Base-by-base conservation (phyloP, 2,797 vertebrate genomes). In the Enteromius fasciolatus region DNA sequence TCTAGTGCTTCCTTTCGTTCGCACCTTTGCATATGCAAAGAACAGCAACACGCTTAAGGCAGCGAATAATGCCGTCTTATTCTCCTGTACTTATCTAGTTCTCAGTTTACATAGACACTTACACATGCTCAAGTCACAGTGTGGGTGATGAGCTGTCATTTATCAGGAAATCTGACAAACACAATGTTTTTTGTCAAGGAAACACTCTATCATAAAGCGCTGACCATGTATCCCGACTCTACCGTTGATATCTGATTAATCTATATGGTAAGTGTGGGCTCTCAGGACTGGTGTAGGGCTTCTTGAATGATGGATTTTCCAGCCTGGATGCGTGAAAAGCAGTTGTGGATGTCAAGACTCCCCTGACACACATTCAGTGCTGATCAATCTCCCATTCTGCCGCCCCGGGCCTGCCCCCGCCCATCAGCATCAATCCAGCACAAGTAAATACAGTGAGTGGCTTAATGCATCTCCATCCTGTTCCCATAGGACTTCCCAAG, bases 371-470 rank as follows among this genome's bases (percentile, higher is more conserved):
- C 89, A 87, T 94, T 92, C 92, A 84, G 74, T 75, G 10, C 90
- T 92, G 91, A 94, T 94, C 93, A 94, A 93, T 93, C 92, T 91
- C 90, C 88, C 88, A 91, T 92, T 90, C 87, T 87, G 85, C 89
- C 86, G 77, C 79, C 86, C 44, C 23, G 4, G 31, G 41, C 78
- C 88, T 90, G 91, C 91, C 90, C 87, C 89, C 87, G 78, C 89
- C 86, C 89, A 92, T 92, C 93, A 91, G 87, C 91, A 90, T 93
- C 93, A 91, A 87, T 91, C 90, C 88, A 82, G 78, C 86, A 88
- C 89, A 84, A 89, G 91, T 92, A 92, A 92, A 91, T 93, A 93
- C 91, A 91, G 90, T 86, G 89, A 92, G 91, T 90, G 91, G 90
- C 92, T 93, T 92, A 92, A 93, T 91, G 92, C 88, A 90, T 93